A percentile compares a stretch with the other conserved stretches of the same genome.
phyloP scores from a whole-genome alignment of 1,140 invertebrate species.

The Subanguina moxae region DNA sequence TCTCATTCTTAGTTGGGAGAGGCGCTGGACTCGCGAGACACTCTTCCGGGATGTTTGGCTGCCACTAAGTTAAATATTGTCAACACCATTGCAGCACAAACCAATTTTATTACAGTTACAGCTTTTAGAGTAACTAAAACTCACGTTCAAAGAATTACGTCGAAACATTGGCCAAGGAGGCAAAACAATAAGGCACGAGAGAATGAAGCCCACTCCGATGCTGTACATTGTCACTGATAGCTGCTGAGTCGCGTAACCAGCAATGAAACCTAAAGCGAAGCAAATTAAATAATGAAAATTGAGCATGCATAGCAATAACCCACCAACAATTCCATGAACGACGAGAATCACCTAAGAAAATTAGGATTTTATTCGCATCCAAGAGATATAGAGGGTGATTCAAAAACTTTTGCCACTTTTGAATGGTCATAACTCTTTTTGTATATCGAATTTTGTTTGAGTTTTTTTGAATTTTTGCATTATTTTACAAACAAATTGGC shows the following conservation, averaged over 20 bases:
- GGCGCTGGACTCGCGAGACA: not conserved
- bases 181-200: slow-evolving; percentile 44
- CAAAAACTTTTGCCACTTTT: too few species aligned
- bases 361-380: not conserved
- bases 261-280: slow-evolving; percentile 48
- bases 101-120: not conserved
- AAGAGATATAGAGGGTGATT: not conserved
- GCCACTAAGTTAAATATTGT: slow-evolving; percentile 27
- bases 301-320: not conserved
- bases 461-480: too few species aligned
- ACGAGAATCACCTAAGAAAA: not conserved
- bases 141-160: slow-evolving; percentile 39
- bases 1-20: slow-evolving; percentile 19
- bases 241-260: slow-evolving; percentile 39
- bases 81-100: not conserved
- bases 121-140: not conserved
- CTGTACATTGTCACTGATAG: slow-evolving; percentile 42
- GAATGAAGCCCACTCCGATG: slow-evolving; percentile 33
- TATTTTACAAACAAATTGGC: too few species aligned
- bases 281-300: slow-evolving; percentile 33
- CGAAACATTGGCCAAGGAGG: slow-evolving; percentile 50
- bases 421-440: too few species aligned
- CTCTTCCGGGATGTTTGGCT: slow-evolving; percentile 21
- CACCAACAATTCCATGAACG: not conserved
- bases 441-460: too few species aligned